Evolutionary conservation across 53 echinoderm and acorn worm species (phyloP).

Genomic region (Paelopatides confundens): DNA sequence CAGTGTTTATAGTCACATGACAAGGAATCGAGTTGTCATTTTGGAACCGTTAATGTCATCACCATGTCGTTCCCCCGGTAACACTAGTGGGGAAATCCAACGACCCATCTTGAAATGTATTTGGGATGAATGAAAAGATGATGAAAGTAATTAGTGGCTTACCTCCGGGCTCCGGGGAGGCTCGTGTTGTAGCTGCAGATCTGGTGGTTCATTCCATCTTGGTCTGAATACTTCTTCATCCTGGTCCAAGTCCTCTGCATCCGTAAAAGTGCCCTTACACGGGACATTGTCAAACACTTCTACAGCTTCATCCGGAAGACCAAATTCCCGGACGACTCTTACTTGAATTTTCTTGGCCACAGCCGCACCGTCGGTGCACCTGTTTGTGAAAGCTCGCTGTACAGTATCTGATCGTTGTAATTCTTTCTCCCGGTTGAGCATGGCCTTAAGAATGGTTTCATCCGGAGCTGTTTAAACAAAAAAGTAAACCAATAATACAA

Average conservation of each 20-base stretch:
- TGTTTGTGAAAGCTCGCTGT: conserved; percentile 84
- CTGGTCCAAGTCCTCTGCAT: conserved; percentile 71
- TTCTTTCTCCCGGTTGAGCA: conserved; percentile 91
- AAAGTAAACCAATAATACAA: too few relatives aligned
- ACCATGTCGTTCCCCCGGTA: too few relatives aligned
- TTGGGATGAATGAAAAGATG: too few relatives aligned
- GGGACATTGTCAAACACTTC: conserved; percentile 82
- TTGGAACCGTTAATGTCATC: too few relatives aligned
- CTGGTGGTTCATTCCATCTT: conserved; percentile 94
- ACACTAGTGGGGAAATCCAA: too few relatives aligned
- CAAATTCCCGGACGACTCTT: conserved; percentile 91
- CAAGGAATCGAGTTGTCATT: too few relatives aligned
- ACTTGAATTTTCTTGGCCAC: conserved; percentile 85
- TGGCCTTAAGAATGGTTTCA: conserved; percentile 88
- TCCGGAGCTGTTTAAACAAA: conserved; percentile 76
- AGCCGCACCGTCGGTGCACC: conserved; percentile 77
- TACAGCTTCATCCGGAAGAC: conserved; percentile 93
- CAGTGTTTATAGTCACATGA: too few relatives aligned
- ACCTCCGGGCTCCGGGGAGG: conserved; percentile 80
- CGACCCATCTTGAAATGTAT: too few relatives aligned
- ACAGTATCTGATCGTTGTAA: conserved; percentile 82
- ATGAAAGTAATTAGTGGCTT: too few relatives aligned
- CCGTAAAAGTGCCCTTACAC: conserved; percentile 26
- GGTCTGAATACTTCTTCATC: conserved; percentile 90
- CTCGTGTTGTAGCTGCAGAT: conserved; percentile 81